These are phyloP conservation scores for Stramonita haemastoma DNA, from an alignment of 2,888 invertebrate genomes.

Conservation along the genomic window DNA sequence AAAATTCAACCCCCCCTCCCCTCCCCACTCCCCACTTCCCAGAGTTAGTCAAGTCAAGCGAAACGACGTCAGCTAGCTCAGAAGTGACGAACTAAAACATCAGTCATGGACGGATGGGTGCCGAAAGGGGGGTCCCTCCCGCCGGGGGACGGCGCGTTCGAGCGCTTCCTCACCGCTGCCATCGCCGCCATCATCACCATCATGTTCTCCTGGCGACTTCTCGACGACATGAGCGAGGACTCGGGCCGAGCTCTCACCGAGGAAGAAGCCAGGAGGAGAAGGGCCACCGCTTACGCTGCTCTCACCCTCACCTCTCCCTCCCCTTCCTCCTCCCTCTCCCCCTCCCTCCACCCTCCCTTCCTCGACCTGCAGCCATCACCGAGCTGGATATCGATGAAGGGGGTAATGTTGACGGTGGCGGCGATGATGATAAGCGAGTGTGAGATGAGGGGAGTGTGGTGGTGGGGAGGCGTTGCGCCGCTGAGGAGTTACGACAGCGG, in stretches of 20 bases:
- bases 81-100: background rate
- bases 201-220: constrained; percentile 74
- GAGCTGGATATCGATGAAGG: background rate
- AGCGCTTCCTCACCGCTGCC: constrained; percentile 73
- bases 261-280: background rate
- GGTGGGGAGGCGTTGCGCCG: background rate
- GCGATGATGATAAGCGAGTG: background rate
- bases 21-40: background rate
- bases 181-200: constrained; percentile 74
- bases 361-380: background rate
- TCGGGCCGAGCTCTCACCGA: background rate
- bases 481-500: constrained; percentile 8
- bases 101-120: constrained; percentile 46
- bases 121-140: constrained; percentile 39
- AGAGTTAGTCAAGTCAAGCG: background rate
- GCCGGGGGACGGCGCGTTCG: constrained; percentile 70
- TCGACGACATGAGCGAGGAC: constrained; percentile 63
- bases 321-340: background rate
- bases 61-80: background rate
- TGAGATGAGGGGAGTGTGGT: background rate
- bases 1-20: background rate
- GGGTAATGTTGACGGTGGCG: background rate
- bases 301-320: background rate
- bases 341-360: background rate
- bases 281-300: constrained; percentile 4